Base-by-base conservation (phyloP, 2,797 vertebrate species). In the Leptatherina wallacei region DNA sequence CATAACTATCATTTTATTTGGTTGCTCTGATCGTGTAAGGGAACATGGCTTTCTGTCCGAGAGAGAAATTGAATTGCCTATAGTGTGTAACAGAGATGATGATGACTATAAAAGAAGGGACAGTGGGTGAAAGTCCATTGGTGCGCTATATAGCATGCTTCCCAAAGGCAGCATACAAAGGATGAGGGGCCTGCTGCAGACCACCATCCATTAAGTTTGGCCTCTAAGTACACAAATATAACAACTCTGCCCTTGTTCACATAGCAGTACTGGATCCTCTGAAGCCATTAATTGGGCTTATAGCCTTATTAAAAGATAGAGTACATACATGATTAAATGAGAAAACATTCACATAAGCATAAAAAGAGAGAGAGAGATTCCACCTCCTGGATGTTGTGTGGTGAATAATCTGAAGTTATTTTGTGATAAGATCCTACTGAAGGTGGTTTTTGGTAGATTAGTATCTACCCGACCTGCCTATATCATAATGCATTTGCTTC, bases 171-270 rank as follows among this genome's bases (percentile, higher is more conserved):
- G 71, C 30, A 1, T 22, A 67, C 64, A 76, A 71, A 78, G 55
- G 47, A 69, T 38, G 27, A 52, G 57, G 61, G 56, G 65, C 70
- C 57, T 55, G 36, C 73, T 77, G 63, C 72, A 75, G 29, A 61
- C 54, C 60, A 32, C 27, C 27, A 14, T 86, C 78, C 75, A 88
- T 84, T 90, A 83, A 54, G 60, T 38, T 56, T 38, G 27, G 62
- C 59, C 56, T 76, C 27, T 77, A 65, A 59, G 24, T 62, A 30
- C 59, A 61, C 47, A 60, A 72, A 56, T 77, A 10, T 73, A 86
- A 69, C 76, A 68, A 49, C 65, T 66, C 54, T 76, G 32, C 29
- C 65, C 44, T 44, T 73, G 16, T 65, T 75, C 60, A 62, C 63
- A 30, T 57, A 44, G 16, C 42, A 44, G 42, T 44, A 44, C 42